Percentiles rank a stretch among this genome's conserved stretches.
These are phyloP conservation scores for Tuberolachnus salignus DNA, from an alignment of 2,888 invertebrate genomes.

Conservation along the genomic window DNA sequence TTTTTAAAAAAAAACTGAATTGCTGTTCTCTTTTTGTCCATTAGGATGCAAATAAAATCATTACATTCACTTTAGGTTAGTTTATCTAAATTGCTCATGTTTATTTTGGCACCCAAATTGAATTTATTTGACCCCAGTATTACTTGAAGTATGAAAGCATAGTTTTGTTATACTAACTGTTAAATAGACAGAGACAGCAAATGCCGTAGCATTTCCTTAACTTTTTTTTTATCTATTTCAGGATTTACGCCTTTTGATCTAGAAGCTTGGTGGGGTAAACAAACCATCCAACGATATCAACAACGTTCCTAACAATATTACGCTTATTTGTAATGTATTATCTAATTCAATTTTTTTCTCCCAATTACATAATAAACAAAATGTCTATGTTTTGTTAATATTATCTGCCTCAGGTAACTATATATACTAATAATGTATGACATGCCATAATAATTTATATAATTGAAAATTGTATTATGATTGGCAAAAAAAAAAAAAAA, in stretches of 20 bases:
- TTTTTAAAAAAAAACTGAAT: too few species aligned
- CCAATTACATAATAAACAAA: conserved; percentile 22
- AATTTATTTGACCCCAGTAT: too few species aligned
- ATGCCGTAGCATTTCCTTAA: too few species aligned
- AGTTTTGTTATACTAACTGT: too few species aligned
- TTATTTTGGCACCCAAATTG: too few species aligned
- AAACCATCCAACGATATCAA: conserved; percentile 49
- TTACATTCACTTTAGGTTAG: too few species aligned
- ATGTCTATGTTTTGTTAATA: conserved; percentile 7
- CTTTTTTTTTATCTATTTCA: conserved; percentile 27
- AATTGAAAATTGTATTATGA: conserved; percentile 11
- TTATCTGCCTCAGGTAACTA: not conserved
- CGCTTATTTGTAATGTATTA: conserved; percentile 22
- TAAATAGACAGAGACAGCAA: too few species aligned
- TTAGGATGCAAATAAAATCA: too few species aligned
- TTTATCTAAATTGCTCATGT: too few species aligned
- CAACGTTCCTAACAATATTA: conserved; percentile 51
- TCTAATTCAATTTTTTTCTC: conserved; percentile 19
- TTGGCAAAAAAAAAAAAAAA: conserved; percentile 17
- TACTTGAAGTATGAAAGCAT: too few species aligned
- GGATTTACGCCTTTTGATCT: conserved; percentile 53
- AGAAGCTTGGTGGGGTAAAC: conserved; percentile 55
- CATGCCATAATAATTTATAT: conserved; percentile 30
- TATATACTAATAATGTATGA: conserved; percentile 13
- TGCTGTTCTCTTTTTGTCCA: too few species aligned